phyloP scores from a whole-genome alignment of 2,888 invertebrate species.

The Dyspetes luteomarginatus region DNA sequence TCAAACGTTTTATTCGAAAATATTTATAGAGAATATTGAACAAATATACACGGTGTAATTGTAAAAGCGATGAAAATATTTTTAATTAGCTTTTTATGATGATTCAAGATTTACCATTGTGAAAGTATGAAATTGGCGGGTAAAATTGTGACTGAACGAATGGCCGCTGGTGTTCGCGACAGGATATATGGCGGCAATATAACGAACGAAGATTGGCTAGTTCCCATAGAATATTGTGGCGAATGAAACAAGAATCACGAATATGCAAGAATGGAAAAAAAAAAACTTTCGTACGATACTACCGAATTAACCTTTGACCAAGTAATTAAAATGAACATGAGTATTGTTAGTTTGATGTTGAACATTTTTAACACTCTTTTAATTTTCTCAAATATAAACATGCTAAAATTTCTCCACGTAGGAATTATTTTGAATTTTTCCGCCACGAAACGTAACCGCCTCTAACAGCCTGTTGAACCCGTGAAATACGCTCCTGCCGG shows the following conservation, averaged over 20 bases:
- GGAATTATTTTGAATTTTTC: conserved; percentile 37
- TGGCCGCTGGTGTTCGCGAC: not conserved
- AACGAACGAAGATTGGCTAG: conserved; percentile 15
- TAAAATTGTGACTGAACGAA: not conserved
- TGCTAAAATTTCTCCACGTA: not conserved
- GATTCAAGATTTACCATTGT: not conserved
- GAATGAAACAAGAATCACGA: not conserved
- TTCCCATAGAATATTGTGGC: not conserved
- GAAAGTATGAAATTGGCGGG: not conserved
- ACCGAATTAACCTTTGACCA: not conserved
- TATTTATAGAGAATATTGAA: not conserved
- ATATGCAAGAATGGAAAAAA: not conserved
- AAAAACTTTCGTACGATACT: too few species aligned
- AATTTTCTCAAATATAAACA: not conserved
- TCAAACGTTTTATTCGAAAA: not conserved
- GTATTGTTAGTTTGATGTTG: not conserved
- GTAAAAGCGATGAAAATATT: not conserved
- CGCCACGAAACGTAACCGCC: conserved; percentile 19
- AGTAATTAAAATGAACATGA: not conserved
- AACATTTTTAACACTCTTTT: not conserved
- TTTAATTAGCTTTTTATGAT: not conserved
- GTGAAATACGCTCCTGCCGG: conserved; percentile 55
- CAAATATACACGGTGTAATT: not conserved
- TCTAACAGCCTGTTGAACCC: conserved; percentile 21
- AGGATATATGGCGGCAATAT: conserved; percentile 31